Evolutionary conservation across 2,113 vertebrate genomes (phyloP).

Genomic region (Diadophis punctatus): DNA sequence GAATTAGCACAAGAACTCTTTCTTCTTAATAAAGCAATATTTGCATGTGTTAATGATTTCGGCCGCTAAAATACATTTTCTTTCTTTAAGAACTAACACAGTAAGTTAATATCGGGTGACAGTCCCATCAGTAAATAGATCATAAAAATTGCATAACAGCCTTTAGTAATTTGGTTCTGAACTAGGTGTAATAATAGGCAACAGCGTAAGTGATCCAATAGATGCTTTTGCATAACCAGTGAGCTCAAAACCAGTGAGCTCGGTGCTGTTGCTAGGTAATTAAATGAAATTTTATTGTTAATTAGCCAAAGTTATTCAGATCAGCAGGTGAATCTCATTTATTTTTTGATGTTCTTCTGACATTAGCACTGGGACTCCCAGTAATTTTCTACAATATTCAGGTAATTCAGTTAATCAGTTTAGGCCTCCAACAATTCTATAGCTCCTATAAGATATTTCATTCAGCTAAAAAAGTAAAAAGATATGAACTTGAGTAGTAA

Average conservation of each 20-base stretch:
- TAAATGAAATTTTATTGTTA: not conserved
- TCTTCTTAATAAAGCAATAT: not conserved
- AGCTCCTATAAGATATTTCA: rapidly evolving
- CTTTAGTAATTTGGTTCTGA: not conserved
- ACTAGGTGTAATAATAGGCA: not conserved
- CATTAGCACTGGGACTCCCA: not conserved
- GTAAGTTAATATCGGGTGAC: not conserved
- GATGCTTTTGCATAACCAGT: not conserved
- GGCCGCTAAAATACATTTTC: not conserved
- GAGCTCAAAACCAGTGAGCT: not conserved
- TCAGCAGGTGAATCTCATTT: not conserved
- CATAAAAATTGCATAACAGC: not conserved
- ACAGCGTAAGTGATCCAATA: not conserved
- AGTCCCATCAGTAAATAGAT: not conserved
- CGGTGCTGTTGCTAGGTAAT: not conserved
- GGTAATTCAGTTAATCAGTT: not conserved
- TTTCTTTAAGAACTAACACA: not conserved
- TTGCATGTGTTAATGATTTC: not conserved
- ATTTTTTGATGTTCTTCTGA: not conserved
- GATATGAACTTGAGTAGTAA: not conserved
- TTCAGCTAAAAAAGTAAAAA: conserved; percentile 13
- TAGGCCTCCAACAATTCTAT: not conserved
- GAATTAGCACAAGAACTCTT: not conserved
- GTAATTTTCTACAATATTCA: not conserved
- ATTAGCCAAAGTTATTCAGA: not conserved